Base-by-base conservation (phyloP, 2,113 vertebrate species). In the Oreochromis aureus region DNA sequence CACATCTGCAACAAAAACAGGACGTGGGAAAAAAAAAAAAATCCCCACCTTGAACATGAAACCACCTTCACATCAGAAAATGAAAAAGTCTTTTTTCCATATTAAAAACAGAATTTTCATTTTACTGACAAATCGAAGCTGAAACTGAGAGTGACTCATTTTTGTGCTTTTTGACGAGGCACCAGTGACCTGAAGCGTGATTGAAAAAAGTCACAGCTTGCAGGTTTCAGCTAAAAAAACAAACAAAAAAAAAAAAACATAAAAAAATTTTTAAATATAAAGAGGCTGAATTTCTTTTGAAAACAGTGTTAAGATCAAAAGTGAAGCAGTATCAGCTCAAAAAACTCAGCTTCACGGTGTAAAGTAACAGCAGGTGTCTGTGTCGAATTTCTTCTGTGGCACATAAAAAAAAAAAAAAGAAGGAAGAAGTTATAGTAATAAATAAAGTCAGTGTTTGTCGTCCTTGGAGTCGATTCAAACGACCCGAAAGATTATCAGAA, bases 401-500 rank as follows among this genome's bases (percentile, higher is more conserved):
- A 30, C 69, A 16, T 18, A 44, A 71, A 41, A 73, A 44, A 41
- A 41, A 39, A 39, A 10, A 61, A 63, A 63, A 63, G 10, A 15
- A 71, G 8, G 48, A 76, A 76, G 24, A 24, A 24, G 24, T 24
- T 24, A 24, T 24, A 24, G 24, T 24, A 30, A 46, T 46, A 18
- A 76, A 48, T 48, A 76, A 30, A 30, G 27, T 32, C 71, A 78
- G 71, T 78, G 71, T 78, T 51, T 78, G 44, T 76, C 10, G 10
- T 19, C 15, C 24, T 48, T 15, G 0, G 69, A 18, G 41, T 76
- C 44, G 2, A 46, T 0, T 48, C 44, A 19, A 76, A 73, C 5
- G 2, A 48, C 41, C 3, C 15, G 0, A 44, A 27, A 18, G 66
- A 0, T 73, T 18, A 0, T 73, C 22, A 73, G 69, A 76, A 73